A percentile compares a stretch with the other conserved stretches of the same genome.
These are phyloP conservation scores for Geopemphigus sp. DNA, from an alignment of 1,140 invertebrate genomes.

Conservation along the genomic window DNA sequence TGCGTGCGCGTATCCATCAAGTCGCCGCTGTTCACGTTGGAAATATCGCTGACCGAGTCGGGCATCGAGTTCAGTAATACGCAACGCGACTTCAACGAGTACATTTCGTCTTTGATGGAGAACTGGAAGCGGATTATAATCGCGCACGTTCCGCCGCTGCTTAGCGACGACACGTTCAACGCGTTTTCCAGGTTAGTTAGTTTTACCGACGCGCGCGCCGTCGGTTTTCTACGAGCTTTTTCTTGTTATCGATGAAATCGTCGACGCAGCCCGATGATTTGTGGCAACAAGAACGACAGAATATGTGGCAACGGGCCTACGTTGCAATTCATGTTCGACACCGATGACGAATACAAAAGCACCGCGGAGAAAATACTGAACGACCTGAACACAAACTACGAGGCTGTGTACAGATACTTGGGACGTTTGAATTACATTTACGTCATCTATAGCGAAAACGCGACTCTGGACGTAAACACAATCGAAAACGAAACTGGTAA, in stretches of 20 bases:
- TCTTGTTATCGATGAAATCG: not conserved
- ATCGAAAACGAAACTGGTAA: conserved; percentile 17
- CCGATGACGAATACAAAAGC: not conserved
- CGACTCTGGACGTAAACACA: not conserved
- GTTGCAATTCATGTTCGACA: conserved; percentile 22
- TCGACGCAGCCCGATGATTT: not conserved
- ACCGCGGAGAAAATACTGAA: not conserved
- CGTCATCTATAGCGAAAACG: conserved; percentile 21
- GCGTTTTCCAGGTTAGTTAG: not conserved
- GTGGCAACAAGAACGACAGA: not conserved
- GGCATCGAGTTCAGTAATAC: not conserved
- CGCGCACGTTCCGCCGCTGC: not conserved
- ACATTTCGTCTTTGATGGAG: conserved; percentile 23
- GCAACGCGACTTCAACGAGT: not conserved
- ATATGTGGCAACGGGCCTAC: not conserved
- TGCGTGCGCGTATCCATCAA: not conserved
- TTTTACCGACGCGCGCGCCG: not conserved
- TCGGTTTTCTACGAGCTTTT: too few species aligned
- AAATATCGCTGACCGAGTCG: not conserved
- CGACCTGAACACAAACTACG: not conserved
- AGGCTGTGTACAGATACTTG: conserved; percentile 8
- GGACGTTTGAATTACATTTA: not conserved
- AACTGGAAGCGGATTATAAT: conserved; percentile 11
- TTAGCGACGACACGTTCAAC: not conserved
- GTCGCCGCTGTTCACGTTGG: conserved; percentile 17